Conservation (phyloP, 1,140 invertebrate species). For the Pteromalus puparum region DNA sequence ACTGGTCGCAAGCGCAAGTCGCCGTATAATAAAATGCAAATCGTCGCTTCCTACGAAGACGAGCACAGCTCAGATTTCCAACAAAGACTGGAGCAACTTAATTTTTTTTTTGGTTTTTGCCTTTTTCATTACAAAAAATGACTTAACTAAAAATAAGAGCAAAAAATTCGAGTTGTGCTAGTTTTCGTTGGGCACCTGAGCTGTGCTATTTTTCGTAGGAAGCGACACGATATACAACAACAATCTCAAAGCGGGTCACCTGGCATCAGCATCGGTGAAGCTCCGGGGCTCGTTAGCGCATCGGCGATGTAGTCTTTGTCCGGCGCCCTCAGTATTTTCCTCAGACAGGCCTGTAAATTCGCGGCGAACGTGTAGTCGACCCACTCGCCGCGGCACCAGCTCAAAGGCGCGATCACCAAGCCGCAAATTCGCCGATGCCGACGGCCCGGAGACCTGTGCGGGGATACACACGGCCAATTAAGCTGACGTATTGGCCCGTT, state of each 20-base stretch:
- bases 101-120: no score
- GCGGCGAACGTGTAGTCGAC: slow-evolving; percentile 78
- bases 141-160: no score
- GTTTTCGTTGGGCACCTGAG: no score
- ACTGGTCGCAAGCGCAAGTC: no score
- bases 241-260: slow-evolving; percentile 2
- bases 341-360: slow-evolving; percentile 69
- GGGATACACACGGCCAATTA: not conserved
- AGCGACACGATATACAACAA: not conserved
- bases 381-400: slow-evolving; percentile 79
- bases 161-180: no score
- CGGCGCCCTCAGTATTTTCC: slow-evolving; percentile 54
- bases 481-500: not conserved
- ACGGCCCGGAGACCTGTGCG: not conserved
- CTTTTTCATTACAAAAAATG: no score
- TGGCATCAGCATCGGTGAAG: not conserved
- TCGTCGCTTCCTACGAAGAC: no score
- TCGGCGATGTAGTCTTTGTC: slow-evolving; percentile 1
- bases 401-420: slow-evolving; percentile 77
- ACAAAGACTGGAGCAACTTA: no score
- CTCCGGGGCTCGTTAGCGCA: not conserved
- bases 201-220: no score
- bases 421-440: slow-evolving; percentile 66
- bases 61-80: no score
- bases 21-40: no score